Conservation (phyloP, 2,888 invertebrate genomes). For the Crocallis elinguaria region DNA sequence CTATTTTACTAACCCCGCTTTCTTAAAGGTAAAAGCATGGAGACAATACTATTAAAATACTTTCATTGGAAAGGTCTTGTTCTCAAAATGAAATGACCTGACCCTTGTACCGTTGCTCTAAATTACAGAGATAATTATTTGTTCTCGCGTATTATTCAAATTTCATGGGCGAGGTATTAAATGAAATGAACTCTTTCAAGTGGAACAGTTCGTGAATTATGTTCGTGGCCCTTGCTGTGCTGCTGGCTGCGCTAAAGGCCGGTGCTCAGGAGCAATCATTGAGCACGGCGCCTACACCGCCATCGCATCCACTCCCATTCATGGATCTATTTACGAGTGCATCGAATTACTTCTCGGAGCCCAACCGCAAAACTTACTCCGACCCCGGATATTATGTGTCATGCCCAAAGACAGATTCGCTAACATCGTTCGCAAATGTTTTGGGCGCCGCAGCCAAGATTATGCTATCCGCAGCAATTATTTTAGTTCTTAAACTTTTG, state of each 20-base stretch:
- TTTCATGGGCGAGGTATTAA: constrained; percentile 79
- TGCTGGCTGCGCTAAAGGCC: constrained; percentile 57
- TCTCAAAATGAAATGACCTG: constrained; percentile 54
- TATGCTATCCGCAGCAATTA: constrained; percentile 72
- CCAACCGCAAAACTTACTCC: constrained; percentile 68
- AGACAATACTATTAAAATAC: constrained; percentile 38
- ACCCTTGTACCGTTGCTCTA: constrained; percentile 62
- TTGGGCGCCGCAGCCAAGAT: constrained; percentile 78
- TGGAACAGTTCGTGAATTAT: constrained; percentile 76
- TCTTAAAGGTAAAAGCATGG: constrained; percentile 32
- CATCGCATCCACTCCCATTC: constrained; percentile 61
- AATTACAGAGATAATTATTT: constrained; percentile 64
- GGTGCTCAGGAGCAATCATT: constrained; percentile 67
- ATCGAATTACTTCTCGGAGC: constrained; percentile 67
- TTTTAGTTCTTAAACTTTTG: constrained; percentile 70
- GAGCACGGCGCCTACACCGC: constrained; percentile 60
- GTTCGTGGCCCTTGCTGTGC: constrained; percentile 64
- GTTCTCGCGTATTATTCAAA: constrained; percentile 66
- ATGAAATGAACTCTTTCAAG: constrained; percentile 59
- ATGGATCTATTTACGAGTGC: constrained; percentile 72
- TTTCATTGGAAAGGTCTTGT: constrained; percentile 47
- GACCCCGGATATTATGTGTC: constrained; percentile 62
- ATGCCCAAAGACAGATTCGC: constrained; percentile 68
- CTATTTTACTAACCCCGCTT: constrained; percentile 19
- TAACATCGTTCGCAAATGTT: constrained; percentile 72